Base-by-base conservation (phyloP, 2,797 vertebrate species). In the Pipistrellus kuhlii region DNA sequence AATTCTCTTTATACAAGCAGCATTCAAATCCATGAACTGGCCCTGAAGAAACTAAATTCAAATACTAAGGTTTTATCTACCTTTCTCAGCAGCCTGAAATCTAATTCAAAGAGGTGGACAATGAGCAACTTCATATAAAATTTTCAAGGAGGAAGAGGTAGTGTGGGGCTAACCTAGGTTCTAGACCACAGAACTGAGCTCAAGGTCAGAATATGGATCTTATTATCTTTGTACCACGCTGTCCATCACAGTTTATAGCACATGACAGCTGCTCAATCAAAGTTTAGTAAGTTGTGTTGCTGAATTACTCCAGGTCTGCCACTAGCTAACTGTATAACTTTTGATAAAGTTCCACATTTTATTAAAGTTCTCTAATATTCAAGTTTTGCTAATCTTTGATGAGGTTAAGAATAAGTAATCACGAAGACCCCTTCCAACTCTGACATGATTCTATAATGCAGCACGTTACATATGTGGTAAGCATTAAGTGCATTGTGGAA, bases 311-410 rank as follows among this genome's bases (percentile, higher is more conserved):
- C 86, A 71, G 35, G 62, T 62, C 48, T 96, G 20, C 59, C 46
- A 91, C 3, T 20, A 62, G 27, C 8, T 90, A 90, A 90, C 13
- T 69, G 17, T 6, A 75, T 35, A 84, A 93, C 9, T 84, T 94
- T 53, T 87, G 25, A 86, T 46, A 57, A 92, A 92, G 38, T 84
- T 66, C 6, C 71, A 96, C 75, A 77, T 85, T 48, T 77, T 88
- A 44, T 64, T 77, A 32, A 96, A 90, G 53, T 93, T 76, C 41
- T 81, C 55, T 30, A 18, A 91, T 27, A 92, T 59, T 91, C 66
- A 69, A 81, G 85, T 88, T 85, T 80, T 85, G 25, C n/a, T 41
- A 57, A 76, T 11, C 53, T 82, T 57, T 44, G 55, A 85, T 38
- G 30, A 78, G 4, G 13, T 80, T 85, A 81, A 62, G n/a, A 88